Percentiles rank a stretch among this genome's conserved stretches.
Evolutionary conservation across 1,140 invertebrate genomes (phyloP).

Genomic region (Drosophila hydei): DNA sequence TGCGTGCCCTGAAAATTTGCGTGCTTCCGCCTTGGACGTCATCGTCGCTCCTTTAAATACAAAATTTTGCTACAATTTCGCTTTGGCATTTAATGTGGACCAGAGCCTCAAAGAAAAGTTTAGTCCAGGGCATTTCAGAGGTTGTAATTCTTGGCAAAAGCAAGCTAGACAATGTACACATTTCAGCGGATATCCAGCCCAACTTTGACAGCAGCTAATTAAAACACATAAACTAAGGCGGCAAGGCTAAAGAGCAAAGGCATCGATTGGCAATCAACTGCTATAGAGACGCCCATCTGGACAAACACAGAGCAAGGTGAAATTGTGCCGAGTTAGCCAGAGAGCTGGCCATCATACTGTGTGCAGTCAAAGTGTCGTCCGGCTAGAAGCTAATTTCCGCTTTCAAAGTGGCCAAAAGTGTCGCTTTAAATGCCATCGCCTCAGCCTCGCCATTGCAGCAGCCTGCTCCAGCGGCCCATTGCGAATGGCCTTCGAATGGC

Average conservation of each 20-base stretch:
- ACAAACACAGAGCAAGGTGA: background rate
- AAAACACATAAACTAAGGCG: constrained; percentile 23
- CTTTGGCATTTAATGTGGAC: constrained; percentile 52
- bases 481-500: constrained; percentile 55
- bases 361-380: constrained; percentile 56
- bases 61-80: constrained; percentile 43
- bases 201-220: constrained; percentile 36
- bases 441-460: background rate
- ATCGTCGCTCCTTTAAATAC: constrained; percentile 34
- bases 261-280: too few species aligned
- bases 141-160: background rate
- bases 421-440: constrained; percentile 8
- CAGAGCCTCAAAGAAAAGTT: constrained; percentile 13
- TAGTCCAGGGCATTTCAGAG: too few species aligned
- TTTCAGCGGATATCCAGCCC: background rate
- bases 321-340: background rate
- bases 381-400: constrained; percentile 68
- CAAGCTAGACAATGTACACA: background rate
- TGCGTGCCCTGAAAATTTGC: background rate
- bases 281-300: too few species aligned
- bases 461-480: constrained; percentile 34
- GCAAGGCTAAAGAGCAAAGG: too few species aligned
- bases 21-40: constrained; percentile 14
- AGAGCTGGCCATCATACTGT: constrained; percentile 5
- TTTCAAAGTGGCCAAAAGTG: constrained; percentile 38